phyloP scores from a whole-genome alignment of 2,797 vertebrate genomes.

The Ceyx erithaca region DNA sequence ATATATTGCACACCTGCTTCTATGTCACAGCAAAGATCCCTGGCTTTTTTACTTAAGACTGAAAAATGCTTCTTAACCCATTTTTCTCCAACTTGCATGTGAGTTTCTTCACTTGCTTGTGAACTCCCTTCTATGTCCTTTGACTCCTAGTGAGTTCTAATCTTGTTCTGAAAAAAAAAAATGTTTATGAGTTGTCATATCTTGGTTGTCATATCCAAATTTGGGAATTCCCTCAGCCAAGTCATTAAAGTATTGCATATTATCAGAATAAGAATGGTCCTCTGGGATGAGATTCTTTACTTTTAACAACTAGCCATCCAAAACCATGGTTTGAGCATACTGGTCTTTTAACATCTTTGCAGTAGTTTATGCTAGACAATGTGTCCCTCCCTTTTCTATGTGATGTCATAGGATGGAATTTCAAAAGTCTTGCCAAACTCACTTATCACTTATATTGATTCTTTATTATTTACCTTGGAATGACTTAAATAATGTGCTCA shows the following conservation, averaged over 20 bases:
- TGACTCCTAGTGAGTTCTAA: neutral
- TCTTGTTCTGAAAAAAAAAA: neutral
- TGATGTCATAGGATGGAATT: neutral
- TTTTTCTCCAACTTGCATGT: neutral
- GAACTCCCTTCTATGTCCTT: neutral
- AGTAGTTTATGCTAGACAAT: neutral
- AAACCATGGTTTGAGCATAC: neutral
- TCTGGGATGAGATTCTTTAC: neutral
- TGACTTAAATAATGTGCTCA: neutral
- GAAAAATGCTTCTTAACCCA: neutral
- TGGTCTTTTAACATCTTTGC: neutral
- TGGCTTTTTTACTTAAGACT: neutral
- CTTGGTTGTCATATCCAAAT: neutral
- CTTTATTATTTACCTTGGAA: neutral
- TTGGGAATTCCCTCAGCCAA: neutral
- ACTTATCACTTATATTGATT: neutral
- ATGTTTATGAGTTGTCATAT: neutral
- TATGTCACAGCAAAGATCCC: neutral
- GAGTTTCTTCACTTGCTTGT: neutral
- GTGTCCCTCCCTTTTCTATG: neutral
- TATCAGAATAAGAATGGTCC: neutral
- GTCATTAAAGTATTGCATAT: neutral
- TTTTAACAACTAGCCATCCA: neutral
- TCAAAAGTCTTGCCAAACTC: neutral
- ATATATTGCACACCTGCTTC: neutral